Conservation (phyloP, 2,113 vertebrate species). For the Hemiscyllium ocellatum region DNA sequence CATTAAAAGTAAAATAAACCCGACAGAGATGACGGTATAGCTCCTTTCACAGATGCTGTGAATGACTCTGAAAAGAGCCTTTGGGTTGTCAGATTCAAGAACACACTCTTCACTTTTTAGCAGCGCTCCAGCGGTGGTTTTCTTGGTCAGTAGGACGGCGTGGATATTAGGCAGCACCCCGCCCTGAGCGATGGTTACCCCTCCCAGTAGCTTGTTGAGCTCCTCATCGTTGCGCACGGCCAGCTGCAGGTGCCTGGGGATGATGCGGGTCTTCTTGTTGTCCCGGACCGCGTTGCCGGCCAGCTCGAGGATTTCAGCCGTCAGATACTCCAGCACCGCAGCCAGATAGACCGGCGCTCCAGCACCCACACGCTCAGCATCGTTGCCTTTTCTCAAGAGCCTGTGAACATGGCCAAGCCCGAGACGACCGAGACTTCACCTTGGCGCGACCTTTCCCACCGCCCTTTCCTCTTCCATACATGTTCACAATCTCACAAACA, state of each 20-base stretch:
- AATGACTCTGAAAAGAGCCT: too few relatives aligned
- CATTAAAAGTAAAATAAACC: too few relatives aligned
- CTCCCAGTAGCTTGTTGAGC: slow-evolving; percentile 81
- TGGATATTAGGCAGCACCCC: slow-evolving; percentile 60
- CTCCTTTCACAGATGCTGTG: too few relatives aligned
- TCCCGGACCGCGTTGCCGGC: slow-evolving; percentile 59
- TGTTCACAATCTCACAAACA: too few relatives aligned
- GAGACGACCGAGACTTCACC: slow-evolving; percentile 50
- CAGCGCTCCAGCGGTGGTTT: background rate
- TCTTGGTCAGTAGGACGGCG: background rate
- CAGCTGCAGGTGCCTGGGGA: slow-evolving; percentile 22
- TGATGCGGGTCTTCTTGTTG: slow-evolving; percentile 41
- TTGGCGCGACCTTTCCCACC: too few relatives aligned
- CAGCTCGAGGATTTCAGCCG: slow-evolving; percentile 64
- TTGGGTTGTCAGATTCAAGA: too few relatives aligned
- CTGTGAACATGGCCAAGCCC: slow-evolving; percentile 58
- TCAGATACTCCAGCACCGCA: slow-evolving; percentile 46
- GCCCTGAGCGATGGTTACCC: slow-evolving; percentile 80
- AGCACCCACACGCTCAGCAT: slow-evolving; percentile 35
- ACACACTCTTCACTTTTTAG: too few relatives aligned
- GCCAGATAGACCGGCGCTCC: slow-evolving; percentile 37
- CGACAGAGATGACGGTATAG: too few relatives aligned
- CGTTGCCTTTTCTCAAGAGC: slow-evolving; percentile 44
- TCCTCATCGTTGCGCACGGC: slow-evolving; percentile 76
- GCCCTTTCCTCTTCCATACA: too few relatives aligned